A percentile compares a stretch with the other conserved stretches of the same genome.
phyloP scores from a whole-genome alignment of 2,888 invertebrate species.

The Harpalus rufipes region DNA sequence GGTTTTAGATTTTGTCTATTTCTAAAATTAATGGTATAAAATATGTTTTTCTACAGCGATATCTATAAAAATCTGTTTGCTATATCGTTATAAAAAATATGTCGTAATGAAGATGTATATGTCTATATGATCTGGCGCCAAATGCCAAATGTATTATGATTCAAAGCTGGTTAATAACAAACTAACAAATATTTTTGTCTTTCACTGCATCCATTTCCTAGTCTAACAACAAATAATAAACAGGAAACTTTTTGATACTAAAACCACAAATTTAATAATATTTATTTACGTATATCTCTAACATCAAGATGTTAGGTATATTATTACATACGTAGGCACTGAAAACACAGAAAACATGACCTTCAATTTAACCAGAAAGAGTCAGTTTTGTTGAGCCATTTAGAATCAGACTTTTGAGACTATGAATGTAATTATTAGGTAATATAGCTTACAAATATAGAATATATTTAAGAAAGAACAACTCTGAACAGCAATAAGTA shows the following conservation, averaged over 20 bases:
- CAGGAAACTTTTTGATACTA: neutral
- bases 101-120: neutral
- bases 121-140: constrained; percentile 10
- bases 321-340: neutral
- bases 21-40: neutral
- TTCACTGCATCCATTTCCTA: neutral
- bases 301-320: neutral
- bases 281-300: neutral
- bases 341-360: neutral
- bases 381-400: neutral
- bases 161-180: neutral
- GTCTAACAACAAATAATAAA: constrained; percentile 15
- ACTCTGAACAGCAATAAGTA: no score
- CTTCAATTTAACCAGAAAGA: neutral
- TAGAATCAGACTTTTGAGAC: neutral
- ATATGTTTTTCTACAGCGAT: no score
- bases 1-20: neutral
- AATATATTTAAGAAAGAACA: no score
- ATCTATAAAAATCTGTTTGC: neutral
- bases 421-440: neutral
- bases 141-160: constrained; percentile 8
- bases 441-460: neutral
- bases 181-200: neutral
- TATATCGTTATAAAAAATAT: neutral
- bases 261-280: neutral